Evolutionary conservation across 2,888 invertebrate genomes (phyloP), one percentile per base, ranked within the genome.

Genomic region (Trissonchulus latispiculum): DNA sequence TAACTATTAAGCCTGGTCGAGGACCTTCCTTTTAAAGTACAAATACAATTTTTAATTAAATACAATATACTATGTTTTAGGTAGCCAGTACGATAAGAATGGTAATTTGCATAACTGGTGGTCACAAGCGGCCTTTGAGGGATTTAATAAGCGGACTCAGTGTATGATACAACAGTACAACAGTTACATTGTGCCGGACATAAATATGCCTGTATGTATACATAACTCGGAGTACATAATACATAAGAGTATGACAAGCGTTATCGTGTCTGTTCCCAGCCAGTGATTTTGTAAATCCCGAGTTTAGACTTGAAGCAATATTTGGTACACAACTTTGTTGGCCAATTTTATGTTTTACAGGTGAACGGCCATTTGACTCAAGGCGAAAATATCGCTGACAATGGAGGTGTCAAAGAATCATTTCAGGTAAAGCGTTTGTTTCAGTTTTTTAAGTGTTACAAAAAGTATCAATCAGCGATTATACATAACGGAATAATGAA

Each of bases 81-180:
- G 97, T 0, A 86, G 96, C 29, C 94, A 95, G 84, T 99, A 95
- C 84, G 97, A 99, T 83, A 90, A 90, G 85, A 88, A 90, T 79
- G 99, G 99, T 0, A 97, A 97, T 84, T 86, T 99, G 75, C 90
- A 94, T 82, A 91, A 92, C 77, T 99, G 99, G 97, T 99, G 99
- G 99, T 93, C 95, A 80, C 90, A 92, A 79, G 89, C 89, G 18
- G 96, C 97, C 0, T 91, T 95, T 74, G 89, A 88, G 0, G 88
- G 88, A 73, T 99, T 99, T 84, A 92, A 93, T 80, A 87, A 90
- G 62, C 88, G 91, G 74, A 91, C 95, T 0, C 88, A 92, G 80
- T 99, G 99, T 82, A 89, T 94, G 76, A 88, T 90, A 15, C 88
- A 92, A 59, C 97, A 99, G 83, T 99, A 99, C 83, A 88, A 90